A percentile compares a stretch with the other conserved stretches of the same genome.
Evolutionary conservation across 2,113 vertebrate species (phyloP).

Genomic region (Panurus biarmicus): DNA sequence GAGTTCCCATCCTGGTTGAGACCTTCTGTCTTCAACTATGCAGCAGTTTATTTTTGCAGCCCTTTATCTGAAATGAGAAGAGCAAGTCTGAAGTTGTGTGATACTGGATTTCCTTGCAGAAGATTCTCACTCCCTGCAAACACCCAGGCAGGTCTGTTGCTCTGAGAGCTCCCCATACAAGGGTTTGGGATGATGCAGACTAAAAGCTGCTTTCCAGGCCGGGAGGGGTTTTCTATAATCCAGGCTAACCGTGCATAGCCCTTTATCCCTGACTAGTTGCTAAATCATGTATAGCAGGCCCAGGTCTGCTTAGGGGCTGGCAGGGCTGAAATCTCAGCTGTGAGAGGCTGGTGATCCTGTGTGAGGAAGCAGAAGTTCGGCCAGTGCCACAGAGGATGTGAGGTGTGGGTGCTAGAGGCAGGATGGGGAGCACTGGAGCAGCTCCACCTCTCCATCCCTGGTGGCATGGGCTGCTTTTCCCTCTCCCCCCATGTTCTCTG

Average conservation of each 20-base stretch:
- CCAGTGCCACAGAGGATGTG: neutral
- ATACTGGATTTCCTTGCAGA: neutral
- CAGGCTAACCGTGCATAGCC: neutral
- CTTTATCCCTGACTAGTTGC: neutral
- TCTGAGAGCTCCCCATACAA: neutral
- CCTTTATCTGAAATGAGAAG: neutral
- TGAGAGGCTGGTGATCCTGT: neutral
- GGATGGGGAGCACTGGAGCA: neutral
- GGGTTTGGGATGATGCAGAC: neutral
- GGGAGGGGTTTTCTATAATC: constrained; percentile 5
- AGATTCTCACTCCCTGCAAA: neutral
- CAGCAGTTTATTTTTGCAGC: neutral
- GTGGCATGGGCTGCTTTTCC: neutral
- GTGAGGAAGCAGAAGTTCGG: neutral
- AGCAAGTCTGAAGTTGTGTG: neutral
- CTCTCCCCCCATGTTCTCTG: neutral
- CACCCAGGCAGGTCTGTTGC: neutral
- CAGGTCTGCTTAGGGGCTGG: neutral
- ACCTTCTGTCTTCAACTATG: neutral
- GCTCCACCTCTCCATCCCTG: neutral
- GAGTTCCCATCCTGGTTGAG: neutral
- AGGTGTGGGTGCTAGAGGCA: neutral
- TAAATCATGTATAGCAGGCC: neutral
- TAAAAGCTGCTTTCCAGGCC: neutral
- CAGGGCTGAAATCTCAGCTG: neutral